These are phyloP conservation scores for Dioctria linearis DNA, from an alignment of 2,888 invertebrate species.

Conservation along the genomic window DNA sequence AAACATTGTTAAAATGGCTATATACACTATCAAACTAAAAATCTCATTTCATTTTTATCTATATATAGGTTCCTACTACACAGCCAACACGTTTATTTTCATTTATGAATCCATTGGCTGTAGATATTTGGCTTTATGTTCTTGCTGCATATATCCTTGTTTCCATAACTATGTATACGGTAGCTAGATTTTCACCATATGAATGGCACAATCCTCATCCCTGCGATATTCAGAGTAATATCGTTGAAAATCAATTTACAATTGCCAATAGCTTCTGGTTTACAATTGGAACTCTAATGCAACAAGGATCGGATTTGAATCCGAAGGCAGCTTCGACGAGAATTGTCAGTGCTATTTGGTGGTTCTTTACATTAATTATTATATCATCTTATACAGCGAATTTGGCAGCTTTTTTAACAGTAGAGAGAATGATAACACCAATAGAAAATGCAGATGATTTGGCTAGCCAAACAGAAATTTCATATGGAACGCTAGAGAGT, in stretches of 20 bases:
- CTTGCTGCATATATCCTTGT: conserved; percentile 86
- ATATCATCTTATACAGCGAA: conserved; percentile 94
- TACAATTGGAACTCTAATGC: conserved; percentile 90
- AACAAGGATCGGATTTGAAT: conserved; percentile 85
- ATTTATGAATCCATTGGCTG: conserved; percentile 89
- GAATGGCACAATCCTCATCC: conserved; percentile 85
- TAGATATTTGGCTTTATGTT: conserved; percentile 90
- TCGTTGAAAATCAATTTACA: conserved; percentile 85
- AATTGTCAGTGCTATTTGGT: conserved; percentile 90
- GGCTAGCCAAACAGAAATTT: conserved; percentile 85
- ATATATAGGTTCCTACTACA: conserved; percentile 78
- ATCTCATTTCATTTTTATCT: background rate
- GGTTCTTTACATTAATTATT: conserved; percentile 93
- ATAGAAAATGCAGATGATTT: conserved; percentile 90
- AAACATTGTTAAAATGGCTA: conserved; percentile 48
- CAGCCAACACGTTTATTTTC: conserved; percentile 83
- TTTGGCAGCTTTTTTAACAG: conserved; percentile 91
- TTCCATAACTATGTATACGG: conserved; percentile 83
- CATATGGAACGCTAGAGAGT: conserved; percentile 86
- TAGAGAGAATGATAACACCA: conserved; percentile 89
- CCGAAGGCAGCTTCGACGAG: conserved; percentile 80
- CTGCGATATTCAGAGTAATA: conserved; percentile 73
- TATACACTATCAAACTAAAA: background rate
- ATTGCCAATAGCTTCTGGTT: conserved; percentile 90
- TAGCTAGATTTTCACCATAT: conserved; percentile 85